phyloP scores from a whole-genome alignment of 1,140 invertebrate species.

The Anoplolepis gracilipes region DNA sequence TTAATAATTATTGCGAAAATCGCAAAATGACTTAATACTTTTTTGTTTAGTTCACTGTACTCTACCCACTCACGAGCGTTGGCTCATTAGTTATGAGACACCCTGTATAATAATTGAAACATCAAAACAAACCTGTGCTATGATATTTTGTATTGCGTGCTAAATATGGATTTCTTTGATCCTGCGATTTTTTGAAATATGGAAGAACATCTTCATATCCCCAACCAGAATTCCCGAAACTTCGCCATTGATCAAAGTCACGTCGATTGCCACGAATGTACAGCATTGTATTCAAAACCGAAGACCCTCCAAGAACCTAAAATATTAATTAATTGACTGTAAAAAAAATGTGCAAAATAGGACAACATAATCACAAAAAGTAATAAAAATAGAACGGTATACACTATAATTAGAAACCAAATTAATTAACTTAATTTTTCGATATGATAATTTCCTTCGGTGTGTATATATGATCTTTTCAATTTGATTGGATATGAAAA shows the following conservation, averaged over 20 bases:
- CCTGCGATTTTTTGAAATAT: constrained; percentile 95
- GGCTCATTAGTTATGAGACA: too few species aligned
- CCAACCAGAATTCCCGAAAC: constrained; percentile 95
- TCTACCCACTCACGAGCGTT: too few species aligned
- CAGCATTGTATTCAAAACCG: constrained; percentile 95
- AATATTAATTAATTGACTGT: neutral
- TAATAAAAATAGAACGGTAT: too few species aligned
- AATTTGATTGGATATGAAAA: too few species aligned
- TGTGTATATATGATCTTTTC: too few species aligned
- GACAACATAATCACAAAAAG: neutral
- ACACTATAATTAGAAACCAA: neutral
- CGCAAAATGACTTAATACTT: too few species aligned
- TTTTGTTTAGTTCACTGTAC: too few species aligned
- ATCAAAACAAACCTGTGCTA: constrained; percentile 86
- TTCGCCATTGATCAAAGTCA: constrained; percentile 96
- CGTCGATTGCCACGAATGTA: constrained; percentile 96
- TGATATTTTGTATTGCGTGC: constrained; percentile 91
- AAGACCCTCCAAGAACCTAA: constrained; percentile 93
- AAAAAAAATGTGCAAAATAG: neutral
- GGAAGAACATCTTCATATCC: constrained; percentile 94
- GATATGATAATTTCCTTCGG: too few species aligned
- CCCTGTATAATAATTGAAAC: neutral
- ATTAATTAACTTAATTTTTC: neutral
- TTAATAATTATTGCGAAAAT: too few species aligned
- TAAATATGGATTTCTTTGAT: constrained; percentile 93